A percentile compares a stretch with the other conserved stretches of the same genome.
phyloP scores from a whole-genome alignment of 2,888 invertebrate genomes.

The Chymomyza amoena region DNA sequence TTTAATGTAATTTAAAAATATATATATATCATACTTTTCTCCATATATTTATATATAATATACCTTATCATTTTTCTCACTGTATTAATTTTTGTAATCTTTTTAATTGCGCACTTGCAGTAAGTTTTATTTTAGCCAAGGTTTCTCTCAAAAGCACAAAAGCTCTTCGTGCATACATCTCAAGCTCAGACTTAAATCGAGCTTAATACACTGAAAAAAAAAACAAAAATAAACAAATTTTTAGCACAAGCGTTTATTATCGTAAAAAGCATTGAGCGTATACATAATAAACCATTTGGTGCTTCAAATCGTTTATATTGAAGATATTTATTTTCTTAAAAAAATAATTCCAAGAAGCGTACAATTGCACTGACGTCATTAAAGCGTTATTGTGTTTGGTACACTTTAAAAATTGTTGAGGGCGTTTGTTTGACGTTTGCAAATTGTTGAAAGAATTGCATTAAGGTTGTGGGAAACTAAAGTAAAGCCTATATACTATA shows the following conservation, averaged over 20 bases:
- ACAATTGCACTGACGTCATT: slow-evolving; percentile 37
- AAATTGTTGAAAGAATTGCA: slow-evolving; percentile 78
- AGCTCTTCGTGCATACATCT: not conserved
- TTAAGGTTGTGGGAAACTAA: slow-evolving; percentile 68
- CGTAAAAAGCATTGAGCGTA: slow-evolving; percentile 72
- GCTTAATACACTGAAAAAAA: not conserved
- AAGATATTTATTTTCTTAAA: slow-evolving; percentile 18
- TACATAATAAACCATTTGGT: slow-evolving; percentile 74
- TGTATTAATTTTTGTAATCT: slow-evolving; percentile 50
- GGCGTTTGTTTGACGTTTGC: slow-evolving; percentile 78
- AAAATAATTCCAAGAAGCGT: slow-evolving; percentile 36
- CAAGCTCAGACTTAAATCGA: not conserved
- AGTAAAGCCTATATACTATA: not conserved
- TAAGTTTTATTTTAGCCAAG: slow-evolving; percentile 49
- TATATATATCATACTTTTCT: slow-evolving; percentile 16
- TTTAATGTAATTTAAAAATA: not conserved
- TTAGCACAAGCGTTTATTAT: slow-evolving; percentile 74
- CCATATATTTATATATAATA: slow-evolving; percentile 15
- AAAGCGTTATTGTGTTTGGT: slow-evolving; percentile 50
- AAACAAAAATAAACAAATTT: slow-evolving; percentile 23
- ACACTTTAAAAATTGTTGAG: slow-evolving; percentile 65
- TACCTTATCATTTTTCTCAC: slow-evolving; percentile 49
- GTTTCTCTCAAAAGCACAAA: not conserved
- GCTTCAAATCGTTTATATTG: slow-evolving; percentile 41
- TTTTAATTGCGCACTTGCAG: not conserved